Evolutionary conservation across 2,888 invertebrate genomes (phyloP).

Genomic region (Orchesella flavescens): DNA sequence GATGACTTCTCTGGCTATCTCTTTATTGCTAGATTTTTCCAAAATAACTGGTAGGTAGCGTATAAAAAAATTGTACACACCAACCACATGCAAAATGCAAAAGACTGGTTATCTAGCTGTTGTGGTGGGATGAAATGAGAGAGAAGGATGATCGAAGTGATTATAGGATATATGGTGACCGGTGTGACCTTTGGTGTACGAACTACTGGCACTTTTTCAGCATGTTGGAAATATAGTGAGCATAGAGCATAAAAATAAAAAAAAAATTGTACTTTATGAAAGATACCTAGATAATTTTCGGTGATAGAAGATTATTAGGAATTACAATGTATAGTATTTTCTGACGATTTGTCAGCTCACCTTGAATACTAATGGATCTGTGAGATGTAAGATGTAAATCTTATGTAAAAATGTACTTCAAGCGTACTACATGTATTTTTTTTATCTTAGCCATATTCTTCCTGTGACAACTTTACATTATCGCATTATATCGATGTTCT

Average conservation of each 20-base stretch:
- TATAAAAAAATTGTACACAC: neutral
- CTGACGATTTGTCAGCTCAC: slow-evolving; percentile 46
- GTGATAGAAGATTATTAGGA: slow-evolving; percentile 52
- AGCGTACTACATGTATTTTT: too few relatives aligned
- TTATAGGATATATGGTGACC: slow-evolving; percentile 35
- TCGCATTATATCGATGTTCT: too few relatives aligned
- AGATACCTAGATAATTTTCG: slow-evolving; percentile 44
- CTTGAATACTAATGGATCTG: slow-evolving; percentile 5
- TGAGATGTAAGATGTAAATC: neutral
- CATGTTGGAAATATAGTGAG: neutral
- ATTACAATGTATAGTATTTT: slow-evolving; percentile 50
- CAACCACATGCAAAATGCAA: neutral
- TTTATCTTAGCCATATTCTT: too few relatives aligned
- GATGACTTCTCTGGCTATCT: slow-evolving; percentile 11
- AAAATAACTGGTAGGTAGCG: slow-evolving; percentile 5
- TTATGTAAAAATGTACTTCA: too few relatives aligned
- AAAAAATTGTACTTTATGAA: slow-evolving; percentile 26
- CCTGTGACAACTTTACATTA: too few relatives aligned
- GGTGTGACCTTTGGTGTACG: slow-evolving; percentile 22
- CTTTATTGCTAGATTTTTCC: slow-evolving; percentile 20
- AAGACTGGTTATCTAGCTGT: slow-evolving; percentile 34
- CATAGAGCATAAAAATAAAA: slow-evolving; percentile 10
- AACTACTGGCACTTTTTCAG: slow-evolving; percentile 28
- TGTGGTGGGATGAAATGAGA: neutral
- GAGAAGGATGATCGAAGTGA: slow-evolving; percentile 35